Evolutionary conservation across 2,797 vertebrate species (phyloP).

Genomic region (Crocodylus rhombifer): DNA sequence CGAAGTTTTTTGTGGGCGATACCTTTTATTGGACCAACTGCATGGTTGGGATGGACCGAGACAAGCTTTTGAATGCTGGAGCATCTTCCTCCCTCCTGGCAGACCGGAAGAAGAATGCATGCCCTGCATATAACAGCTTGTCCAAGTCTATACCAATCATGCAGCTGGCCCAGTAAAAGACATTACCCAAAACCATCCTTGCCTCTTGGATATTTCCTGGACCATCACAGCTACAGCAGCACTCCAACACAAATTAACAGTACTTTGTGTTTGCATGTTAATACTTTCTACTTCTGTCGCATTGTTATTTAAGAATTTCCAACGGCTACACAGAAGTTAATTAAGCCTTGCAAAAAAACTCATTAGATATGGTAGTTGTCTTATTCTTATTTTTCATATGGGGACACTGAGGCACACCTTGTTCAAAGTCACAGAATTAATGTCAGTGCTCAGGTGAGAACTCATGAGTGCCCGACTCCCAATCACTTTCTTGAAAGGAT

Average conservation of each 20-base stretch:
- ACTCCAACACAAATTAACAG: accelerated
- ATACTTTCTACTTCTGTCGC: background rate
- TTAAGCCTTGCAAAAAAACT: background rate
- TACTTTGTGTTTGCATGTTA: accelerated
- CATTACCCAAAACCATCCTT: too few species aligned
- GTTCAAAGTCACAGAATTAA: accelerated
- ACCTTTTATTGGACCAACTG: too few species aligned
- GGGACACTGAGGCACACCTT: background rate
- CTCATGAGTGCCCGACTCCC: accelerated
- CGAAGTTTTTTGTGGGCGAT: too few species aligned
- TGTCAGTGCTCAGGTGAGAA: background rate
- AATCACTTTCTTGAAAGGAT: background rate
- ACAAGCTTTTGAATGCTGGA: too few species aligned
- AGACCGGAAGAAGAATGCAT: accelerated
- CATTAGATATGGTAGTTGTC: accelerated
- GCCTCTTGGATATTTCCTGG: too few species aligned
- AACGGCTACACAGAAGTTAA: background rate
- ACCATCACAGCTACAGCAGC: too few species aligned
- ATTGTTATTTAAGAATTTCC: background rate
- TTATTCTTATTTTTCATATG: accelerated
- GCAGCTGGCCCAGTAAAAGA: too few species aligned
- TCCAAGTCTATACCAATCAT: background rate
- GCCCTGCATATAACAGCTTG: background rate
- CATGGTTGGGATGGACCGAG: too few species aligned
- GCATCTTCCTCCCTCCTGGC: background rate